Conservation (phyloP, 2,888 invertebrate species). For the Drosophila kanekoi region DNA sequence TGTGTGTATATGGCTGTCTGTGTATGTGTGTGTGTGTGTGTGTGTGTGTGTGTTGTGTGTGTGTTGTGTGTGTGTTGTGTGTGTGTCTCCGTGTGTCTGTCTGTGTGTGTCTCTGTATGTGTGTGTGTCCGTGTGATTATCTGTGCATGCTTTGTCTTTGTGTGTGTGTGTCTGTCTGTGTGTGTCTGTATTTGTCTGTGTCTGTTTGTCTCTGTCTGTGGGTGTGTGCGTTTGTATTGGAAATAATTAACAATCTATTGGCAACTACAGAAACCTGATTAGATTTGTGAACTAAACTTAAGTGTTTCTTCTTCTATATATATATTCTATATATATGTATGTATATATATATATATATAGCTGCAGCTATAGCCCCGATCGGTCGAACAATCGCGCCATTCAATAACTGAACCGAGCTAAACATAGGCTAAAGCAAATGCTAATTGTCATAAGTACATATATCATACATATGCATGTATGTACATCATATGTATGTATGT, state of each 20-base stretch:
- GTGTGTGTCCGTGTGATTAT: background rate
- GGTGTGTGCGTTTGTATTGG: background rate
- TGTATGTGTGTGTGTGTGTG: too few relatives aligned
- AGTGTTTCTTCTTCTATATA: background rate
- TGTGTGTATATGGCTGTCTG: too few relatives aligned
- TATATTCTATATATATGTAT: background rate
- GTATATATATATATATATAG: conserved; percentile 16
- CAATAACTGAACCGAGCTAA: conserved; percentile 4
- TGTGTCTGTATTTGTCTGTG: too few relatives aligned
- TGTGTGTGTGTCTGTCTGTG: too few relatives aligned
- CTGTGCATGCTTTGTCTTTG: too few relatives aligned
- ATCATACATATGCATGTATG: too few relatives aligned
- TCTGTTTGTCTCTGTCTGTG: background rate
- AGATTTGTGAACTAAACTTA: conserved; percentile 50
- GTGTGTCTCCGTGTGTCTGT: too few relatives aligned
- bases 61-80: too few relatives aligned
- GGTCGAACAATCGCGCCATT: too few relatives aligned
- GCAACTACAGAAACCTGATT: conserved; percentile 73
- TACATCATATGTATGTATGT: too few relatives aligned
- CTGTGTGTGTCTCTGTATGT: too few relatives aligned
- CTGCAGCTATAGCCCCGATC: conserved; percentile 41
- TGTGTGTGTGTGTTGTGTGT: too few relatives aligned
- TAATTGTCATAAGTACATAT: conserved; percentile 13
- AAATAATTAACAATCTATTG: conserved; percentile 56
- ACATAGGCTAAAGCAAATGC: conserved; percentile 17